phyloP scores from a whole-genome alignment of 2,888 invertebrate genomes.

The Pammene aurita region DNA sequence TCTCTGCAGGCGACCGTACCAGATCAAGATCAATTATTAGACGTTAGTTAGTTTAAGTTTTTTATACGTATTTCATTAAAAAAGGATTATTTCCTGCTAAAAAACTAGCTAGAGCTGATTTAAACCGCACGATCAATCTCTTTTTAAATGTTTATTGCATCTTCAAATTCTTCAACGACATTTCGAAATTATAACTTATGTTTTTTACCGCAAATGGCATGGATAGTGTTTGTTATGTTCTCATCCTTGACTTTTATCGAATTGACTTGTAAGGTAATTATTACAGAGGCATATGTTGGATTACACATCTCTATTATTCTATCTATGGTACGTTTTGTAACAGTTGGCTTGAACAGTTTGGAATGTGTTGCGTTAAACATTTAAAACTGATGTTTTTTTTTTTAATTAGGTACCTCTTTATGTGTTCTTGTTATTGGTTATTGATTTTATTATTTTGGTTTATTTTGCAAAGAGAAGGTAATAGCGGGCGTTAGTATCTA shows the following conservation, averaged over 20 bases:
- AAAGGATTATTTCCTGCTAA: not conserved
- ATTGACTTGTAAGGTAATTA: constrained; percentile 26
- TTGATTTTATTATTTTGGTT: not conserved
- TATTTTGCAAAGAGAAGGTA: too few species aligned
- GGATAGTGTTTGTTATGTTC: constrained; percentile 23
- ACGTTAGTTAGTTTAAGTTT: not conserved
- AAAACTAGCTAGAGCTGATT: not conserved
- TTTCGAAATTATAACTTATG: constrained; percentile 27
- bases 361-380: constrained; percentile 27
- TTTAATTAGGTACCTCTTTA: constrained; percentile 16
- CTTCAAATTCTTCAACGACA: constrained; percentile 23
- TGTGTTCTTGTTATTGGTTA: constrained; percentile 3
- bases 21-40: not conserved
- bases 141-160: constrained; percentile 10
- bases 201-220: constrained; percentile 26
- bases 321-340: constrained; percentile 38
- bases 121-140: constrained; percentile 5
- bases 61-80: not conserved
- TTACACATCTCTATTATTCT: constrained; percentile 39
- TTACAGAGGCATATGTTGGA: constrained; percentile 31
- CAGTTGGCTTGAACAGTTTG: constrained; percentile 15
- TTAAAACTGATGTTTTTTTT: constrained; percentile 8
- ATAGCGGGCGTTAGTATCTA: too few species aligned
- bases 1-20: not conserved
- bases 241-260: constrained; percentile 39